Evolutionary conservation across 2,797 vertebrate species (phyloP).

Genomic region (Chrosomus eos): DNA sequence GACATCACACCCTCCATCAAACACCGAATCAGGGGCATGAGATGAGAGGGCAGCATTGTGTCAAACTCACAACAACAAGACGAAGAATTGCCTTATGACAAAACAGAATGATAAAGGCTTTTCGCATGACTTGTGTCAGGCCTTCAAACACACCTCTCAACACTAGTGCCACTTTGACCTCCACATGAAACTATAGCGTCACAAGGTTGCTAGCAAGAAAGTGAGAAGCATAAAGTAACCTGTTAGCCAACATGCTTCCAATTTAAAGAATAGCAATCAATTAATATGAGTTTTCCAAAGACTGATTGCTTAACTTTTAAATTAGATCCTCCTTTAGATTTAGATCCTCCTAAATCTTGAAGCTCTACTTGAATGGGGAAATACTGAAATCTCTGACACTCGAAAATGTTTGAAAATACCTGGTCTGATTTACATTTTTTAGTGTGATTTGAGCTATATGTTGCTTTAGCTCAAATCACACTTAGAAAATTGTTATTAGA

Average conservation of each 20-base stretch:
- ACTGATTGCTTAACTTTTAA: too few relatives aligned
- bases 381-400: background rate
- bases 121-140: slow-evolving; percentile 1
- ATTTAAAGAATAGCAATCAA: background rate
- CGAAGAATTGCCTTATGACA: background rate
- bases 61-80: slow-evolving; percentile 16
- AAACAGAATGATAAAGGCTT: slow-evolving; percentile 12
- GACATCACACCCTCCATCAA: slow-evolving; percentile 37
- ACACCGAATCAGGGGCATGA: slow-evolving; percentile 9
- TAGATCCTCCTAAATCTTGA: background rate
- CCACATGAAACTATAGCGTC: background rate
- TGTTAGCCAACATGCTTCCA: background rate
- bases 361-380: background rate
- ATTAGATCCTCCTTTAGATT: background rate
- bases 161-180: slow-evolving; percentile 15
- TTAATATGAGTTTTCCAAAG: background rate
- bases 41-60: slow-evolving; percentile 23
- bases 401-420: too few relatives aligned
- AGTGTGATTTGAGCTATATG: too few relatives aligned
- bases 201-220: background rate
- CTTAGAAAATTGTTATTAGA: background rate
- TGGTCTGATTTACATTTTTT: too few relatives aligned
- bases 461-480: too few relatives aligned
- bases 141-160: slow-evolving; percentile 11
- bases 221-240: background rate